A percentile compares a stretch with the other conserved stretches of the same genome.
phyloP scores from a whole-genome alignment of 2,797 vertebrate species.

The Syndactyla subalaris region DNA sequence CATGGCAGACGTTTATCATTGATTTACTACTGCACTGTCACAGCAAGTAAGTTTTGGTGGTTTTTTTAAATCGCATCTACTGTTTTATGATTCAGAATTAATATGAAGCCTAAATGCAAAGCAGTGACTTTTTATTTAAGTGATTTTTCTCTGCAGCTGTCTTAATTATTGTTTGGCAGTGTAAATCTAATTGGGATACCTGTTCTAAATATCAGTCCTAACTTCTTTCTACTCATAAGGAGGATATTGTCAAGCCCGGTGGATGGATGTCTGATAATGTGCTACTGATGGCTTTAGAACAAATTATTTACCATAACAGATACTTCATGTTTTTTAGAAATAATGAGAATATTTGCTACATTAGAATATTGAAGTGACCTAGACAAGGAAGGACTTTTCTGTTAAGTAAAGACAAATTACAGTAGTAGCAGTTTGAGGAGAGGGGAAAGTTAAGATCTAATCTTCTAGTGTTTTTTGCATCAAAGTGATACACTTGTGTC shows the following conservation, averaged over 20 bases:
- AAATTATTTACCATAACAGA: neutral
- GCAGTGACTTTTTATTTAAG: neutral
- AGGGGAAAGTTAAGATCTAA: neutral
- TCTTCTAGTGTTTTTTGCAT: neutral
- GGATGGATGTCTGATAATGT: neutral
- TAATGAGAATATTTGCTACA: neutral
- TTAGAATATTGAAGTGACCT: neutral
- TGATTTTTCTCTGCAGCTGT: neutral
- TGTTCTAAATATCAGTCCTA: neutral
- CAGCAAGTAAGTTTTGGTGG: conserved; percentile 88
- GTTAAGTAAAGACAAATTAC: neutral
- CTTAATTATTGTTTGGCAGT: neutral
- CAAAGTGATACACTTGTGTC: neutral
- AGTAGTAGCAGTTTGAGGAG: neutral
- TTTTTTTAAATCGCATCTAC: neutral
- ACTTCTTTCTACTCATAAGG: neutral
- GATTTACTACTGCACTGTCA: conserved; percentile 97
- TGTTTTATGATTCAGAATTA: neutral
- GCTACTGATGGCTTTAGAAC: neutral
- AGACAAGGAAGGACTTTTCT: neutral
- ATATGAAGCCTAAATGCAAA: neutral
- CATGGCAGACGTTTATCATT: conserved; percentile 99
- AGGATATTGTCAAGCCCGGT: neutral
- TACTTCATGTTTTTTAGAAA: neutral
- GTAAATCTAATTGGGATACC: neutral